Evolutionary conservation across 2,797 vertebrate species (phyloP).

Genomic region (Sebastes nivosus): DNA sequence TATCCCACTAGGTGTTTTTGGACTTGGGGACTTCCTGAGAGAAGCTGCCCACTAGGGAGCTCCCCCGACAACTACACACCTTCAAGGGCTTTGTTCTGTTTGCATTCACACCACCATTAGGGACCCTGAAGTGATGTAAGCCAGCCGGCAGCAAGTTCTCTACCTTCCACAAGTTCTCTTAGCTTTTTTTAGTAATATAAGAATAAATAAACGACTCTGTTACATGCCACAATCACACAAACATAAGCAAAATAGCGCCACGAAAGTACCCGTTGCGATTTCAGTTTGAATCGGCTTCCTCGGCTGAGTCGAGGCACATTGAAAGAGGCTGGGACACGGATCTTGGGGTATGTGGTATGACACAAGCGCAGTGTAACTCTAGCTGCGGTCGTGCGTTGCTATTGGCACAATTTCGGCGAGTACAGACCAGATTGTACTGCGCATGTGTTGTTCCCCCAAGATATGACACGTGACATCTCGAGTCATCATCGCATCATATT

Average conservation of each 20-base stretch:
- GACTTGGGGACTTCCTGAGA: background rate
- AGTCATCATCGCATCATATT: too few relatives aligned
- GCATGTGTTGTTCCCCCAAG: too few relatives aligned
- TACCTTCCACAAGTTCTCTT: background rate
- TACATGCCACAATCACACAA: background rate
- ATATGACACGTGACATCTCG: too few relatives aligned
- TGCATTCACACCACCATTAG: fast-evolving
- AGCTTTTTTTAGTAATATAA: background rate
- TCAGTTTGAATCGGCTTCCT: background rate
- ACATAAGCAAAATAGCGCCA: background rate
- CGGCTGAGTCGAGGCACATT: too few relatives aligned
- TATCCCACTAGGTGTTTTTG: background rate
- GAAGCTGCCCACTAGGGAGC: background rate
- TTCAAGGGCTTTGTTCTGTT: background rate
- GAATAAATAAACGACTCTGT: background rate
- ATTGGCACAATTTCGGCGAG: too few relatives aligned
- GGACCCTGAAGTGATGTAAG: background rate
- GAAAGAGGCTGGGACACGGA: too few relatives aligned
- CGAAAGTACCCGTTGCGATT: background rate
- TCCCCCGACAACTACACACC: background rate
- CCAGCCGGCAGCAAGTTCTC: background rate
- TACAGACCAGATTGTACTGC: too few relatives aligned
- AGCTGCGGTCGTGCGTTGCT: too few relatives aligned
- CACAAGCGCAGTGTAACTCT: fast-evolving
- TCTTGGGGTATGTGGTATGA: too few relatives aligned